Base-by-base conservation (phyloP, 2,888 invertebrate species). In the Steinernema hermaphroditum region DNA sequence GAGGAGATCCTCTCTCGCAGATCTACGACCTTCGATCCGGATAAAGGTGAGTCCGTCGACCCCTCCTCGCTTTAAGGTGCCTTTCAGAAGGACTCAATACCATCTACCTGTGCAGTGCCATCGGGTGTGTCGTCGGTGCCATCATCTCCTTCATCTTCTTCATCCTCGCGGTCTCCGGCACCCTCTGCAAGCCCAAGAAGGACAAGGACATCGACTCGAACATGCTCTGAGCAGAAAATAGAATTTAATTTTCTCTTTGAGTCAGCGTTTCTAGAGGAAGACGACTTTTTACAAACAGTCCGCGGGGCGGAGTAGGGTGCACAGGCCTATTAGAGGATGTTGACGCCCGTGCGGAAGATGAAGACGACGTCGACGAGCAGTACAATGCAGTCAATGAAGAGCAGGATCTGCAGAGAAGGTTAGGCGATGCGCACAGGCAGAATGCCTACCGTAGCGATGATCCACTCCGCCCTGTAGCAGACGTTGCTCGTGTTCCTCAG, bases 381-480 rank as follows among this genome's bases (percentile, higher is more conserved):
- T 24, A 82, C 72, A 22, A 80, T 75, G 72, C 80, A 74, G 73
- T 85, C 80, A 75, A 83, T 79, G 78, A 83, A 84, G 68, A 72
- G 70, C 27, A 84, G 73, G 16, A 82, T 78, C 84, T 84, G 77
- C 34, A 83, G 75, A 49, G 9, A 37, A 73, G n/a, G n/a, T n/a
- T n/a, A n/a, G n/a, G n/a, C n/a, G n/a, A n/a, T n/a, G n/a, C n/a
- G n/a, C n/a, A n/a, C n/a, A n/a, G n/a, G n/a, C n/a, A n/a, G n/a
- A n/a, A n/a, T n/a, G n/a, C n/a, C n/a, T 74, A 74, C 74, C 69
- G 57, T 77, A 72, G 83, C 83, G 68, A 83, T 80, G 72, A 82
- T 82, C 82, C 82, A 82, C 72, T 84, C 84, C 32, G 81, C 76
- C 19, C 84, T 74, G 74, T 84, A 80, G 68, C 84, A 84, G 24